phyloP scores from a whole-genome alignment of 2,797 vertebrate genomes.

The Lindbergichthys nudifrons region DNA sequence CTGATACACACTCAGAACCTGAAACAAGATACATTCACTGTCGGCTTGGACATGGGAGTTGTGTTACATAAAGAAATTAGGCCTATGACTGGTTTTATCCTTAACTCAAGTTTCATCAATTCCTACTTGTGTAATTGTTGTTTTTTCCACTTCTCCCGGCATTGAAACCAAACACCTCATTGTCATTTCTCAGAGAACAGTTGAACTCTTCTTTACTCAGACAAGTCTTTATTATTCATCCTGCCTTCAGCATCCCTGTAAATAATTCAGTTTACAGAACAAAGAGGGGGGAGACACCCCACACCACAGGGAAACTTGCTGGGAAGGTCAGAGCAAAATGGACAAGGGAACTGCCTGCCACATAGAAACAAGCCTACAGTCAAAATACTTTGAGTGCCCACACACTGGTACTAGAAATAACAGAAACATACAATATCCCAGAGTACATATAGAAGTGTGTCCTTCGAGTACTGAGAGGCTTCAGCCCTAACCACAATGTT shows the following conservation, averaged over 20 bases:
- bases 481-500: conserved; percentile 14
- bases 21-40: no score
- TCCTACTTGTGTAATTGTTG: neutral
- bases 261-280: conserved; percentile 61
- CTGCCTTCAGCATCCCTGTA: conserved; percentile 34
- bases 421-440: neutral
- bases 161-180: conserved; percentile 13
- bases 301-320: conserved; percentile 5
- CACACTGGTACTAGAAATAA: conserved; percentile 3
- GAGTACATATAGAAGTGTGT: neutral
- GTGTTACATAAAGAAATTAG: neutral
- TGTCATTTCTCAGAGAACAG: conserved; percentile 8
- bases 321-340: neutral
- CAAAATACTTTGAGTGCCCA: neutral
- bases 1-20: no score
- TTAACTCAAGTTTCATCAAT: neutral
- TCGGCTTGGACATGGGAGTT: neutral
- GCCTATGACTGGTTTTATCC: neutral
- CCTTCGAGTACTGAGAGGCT: neutral
- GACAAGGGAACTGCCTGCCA: neutral
- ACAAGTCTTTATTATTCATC: conserved; percentile 55
- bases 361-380: conserved; percentile 4
- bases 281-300: neutral
- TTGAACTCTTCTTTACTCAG: conserved; percentile 12
- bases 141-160: neutral